Conservation (phyloP, 2,888 invertebrate species). For the Melieria crassipennis region DNA sequence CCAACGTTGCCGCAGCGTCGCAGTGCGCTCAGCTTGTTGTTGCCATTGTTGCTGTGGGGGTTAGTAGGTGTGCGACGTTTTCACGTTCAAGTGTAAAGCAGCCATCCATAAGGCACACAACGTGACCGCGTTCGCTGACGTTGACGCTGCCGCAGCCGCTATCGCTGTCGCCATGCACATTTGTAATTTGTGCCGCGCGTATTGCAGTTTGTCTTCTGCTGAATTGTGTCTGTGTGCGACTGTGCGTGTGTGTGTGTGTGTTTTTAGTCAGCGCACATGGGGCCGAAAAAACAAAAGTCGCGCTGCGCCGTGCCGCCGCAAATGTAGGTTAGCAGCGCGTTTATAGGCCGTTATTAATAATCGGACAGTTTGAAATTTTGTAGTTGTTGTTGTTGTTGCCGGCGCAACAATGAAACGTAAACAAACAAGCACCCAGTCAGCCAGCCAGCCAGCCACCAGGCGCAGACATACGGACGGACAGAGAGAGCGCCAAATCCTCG, state of each 20-base stretch:
- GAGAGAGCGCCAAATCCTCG: background rate
- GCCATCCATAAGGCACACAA: slow-evolving; percentile 4
- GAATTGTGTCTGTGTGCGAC: slow-evolving; percentile 15
- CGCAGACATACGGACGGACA: slow-evolving; percentile 1
- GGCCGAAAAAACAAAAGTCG: background rate
- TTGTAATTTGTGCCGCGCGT: slow-evolving; percentile 25
- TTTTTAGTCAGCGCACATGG: slow-evolving; percentile 7
- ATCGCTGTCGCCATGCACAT: slow-evolving; percentile 22
- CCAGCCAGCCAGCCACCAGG: background rate
- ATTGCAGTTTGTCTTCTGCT: slow-evolving; percentile 27
- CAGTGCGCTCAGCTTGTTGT: background rate
- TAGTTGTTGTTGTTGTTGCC: background rate
- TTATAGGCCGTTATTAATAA: slow-evolving; percentile 38
- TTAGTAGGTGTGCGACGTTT: slow-evolving; percentile 4
- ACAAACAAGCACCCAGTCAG: background rate
- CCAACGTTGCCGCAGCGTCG: background rate
- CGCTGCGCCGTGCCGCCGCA: no score
- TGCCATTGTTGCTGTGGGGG: background rate
- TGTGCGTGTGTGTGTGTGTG: slow-evolving; percentile 33
- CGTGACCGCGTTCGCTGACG: background rate
- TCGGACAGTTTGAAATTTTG: slow-evolving; percentile 6
- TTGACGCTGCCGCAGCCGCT: slow-evolving; percentile 4
- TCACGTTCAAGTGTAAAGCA: slow-evolving; percentile 27
- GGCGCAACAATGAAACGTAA: background rate
- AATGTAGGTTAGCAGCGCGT: slow-evolving; percentile 36